Percentiles rank a stretch among this genome's conserved stretches.
phyloP scores from a whole-genome alignment of 2,113 vertebrate species.

The Gobio gobio region DNA sequence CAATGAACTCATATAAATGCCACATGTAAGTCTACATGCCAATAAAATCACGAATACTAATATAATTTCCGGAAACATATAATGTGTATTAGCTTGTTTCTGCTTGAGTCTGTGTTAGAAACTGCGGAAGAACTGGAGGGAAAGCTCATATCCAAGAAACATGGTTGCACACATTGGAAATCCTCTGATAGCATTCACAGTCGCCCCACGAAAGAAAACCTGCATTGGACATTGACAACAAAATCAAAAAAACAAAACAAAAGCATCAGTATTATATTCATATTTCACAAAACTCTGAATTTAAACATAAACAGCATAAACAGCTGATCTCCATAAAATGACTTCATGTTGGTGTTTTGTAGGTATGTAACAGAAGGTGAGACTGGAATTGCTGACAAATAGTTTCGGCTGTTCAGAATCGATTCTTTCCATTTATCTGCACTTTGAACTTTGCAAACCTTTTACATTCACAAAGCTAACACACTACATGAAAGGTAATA shows the following conservation, averaged over 20 bases:
- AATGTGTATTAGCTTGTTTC: not conserved
- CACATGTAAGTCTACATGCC: not conserved
- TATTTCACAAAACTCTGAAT: not conserved
- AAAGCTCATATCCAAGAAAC: conserved; percentile 95
- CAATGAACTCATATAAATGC: conserved; percentile 2
- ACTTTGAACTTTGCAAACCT: too few relatives aligned
- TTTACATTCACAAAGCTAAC: too few relatives aligned
- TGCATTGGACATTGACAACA: conserved; percentile 59
- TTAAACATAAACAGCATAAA: not conserved
- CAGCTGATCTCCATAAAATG: too few relatives aligned
- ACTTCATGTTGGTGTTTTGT: too few relatives aligned
- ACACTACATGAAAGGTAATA: too few relatives aligned
- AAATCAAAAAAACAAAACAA: not conserved
- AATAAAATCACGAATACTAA: not conserved
- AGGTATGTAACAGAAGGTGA: too few relatives aligned
- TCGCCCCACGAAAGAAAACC: conserved; percentile 93
- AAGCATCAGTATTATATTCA: not conserved
- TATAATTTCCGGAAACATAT: not conserved
- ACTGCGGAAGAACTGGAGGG: conserved; percentile 84
- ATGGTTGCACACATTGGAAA: conserved; percentile 94
- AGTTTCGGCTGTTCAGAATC: too few relatives aligned
- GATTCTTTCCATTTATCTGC: too few relatives aligned
- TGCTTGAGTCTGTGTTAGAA: conserved; percentile 51
- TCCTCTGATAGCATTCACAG: conserved; percentile 87
- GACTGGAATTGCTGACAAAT: too few relatives aligned